phyloP scores from a whole-genome alignment of 2,888 invertebrate genomes.

The Leuctra nigra region DNA sequence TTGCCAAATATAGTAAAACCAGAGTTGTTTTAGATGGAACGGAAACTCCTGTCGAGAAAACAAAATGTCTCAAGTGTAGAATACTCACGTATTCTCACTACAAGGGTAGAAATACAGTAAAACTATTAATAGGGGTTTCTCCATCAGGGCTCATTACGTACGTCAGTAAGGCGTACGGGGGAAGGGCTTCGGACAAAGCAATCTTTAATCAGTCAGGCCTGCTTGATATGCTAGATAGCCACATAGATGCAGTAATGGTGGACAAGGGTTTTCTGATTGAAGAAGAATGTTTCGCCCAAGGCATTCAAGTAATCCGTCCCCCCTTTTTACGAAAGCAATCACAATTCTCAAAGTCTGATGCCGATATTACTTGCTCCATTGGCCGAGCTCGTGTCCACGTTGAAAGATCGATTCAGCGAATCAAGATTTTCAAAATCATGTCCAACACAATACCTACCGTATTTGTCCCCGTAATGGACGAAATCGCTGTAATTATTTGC shows the following conservation, averaged over 20 bases:
- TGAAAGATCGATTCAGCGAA: conserved; percentile 28
- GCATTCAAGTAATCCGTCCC: conserved; percentile 26
- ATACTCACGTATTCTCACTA: too few species aligned
- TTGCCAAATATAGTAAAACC: too few species aligned
- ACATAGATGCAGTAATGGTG: conserved; percentile 31
- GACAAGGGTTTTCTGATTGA: conserved; percentile 33
- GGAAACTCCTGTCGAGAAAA: too few species aligned
- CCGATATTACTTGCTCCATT: conserved; percentile 20
- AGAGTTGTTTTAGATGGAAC: too few species aligned
- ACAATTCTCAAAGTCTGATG: conserved; percentile 25
- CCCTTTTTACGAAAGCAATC: conserved; percentile 22
- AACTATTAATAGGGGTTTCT: conserved; percentile 24
- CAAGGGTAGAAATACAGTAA: too few species aligned
- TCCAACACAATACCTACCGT: neutral
- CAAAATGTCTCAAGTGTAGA: too few species aligned
- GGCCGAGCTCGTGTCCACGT: conserved; percentile 28
- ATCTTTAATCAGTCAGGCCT: conserved; percentile 18
- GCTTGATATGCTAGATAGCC: conserved; percentile 3
- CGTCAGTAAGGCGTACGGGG: conserved; percentile 23
- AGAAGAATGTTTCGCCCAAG: conserved; percentile 27
- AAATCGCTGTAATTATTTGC: neutral
- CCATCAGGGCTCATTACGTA: conserved; percentile 25
- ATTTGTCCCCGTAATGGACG: neutral
- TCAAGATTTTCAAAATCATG: conserved; percentile 12
- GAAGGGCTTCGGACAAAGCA: conserved; percentile 25